A percentile compares a stretch with the other conserved stretches of the same genome.
phyloP scores from a whole-genome alignment of 2,113 vertebrate genomes.

The Rhinolophus sinicus region DNA sequence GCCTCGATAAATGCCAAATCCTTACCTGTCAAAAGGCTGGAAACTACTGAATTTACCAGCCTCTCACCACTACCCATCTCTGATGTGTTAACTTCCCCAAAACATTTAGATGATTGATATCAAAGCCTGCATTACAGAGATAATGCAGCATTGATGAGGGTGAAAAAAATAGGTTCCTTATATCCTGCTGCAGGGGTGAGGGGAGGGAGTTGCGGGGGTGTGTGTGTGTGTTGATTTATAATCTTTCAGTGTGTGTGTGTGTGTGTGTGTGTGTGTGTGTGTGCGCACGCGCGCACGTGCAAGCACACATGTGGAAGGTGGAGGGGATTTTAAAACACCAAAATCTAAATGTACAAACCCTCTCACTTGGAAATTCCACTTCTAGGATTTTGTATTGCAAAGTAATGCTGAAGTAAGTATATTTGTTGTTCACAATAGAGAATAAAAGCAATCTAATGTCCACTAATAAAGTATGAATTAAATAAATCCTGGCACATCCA shows the following conservation, averaged over 20 bases:
- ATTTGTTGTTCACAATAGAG: not conserved
- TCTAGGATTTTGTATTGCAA: not conserved
- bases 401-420: not conserved
- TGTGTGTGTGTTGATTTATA: not conserved
- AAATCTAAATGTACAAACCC: slow-evolving; percentile 7
- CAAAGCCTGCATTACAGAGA: not conserved
- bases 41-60: not conserved
- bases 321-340: not conserved
- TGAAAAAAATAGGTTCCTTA: not conserved
- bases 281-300: too few relatives aligned
- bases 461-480: not conserved
- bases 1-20: not conserved
- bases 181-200: not conserved
- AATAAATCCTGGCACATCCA: not conserved
- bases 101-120: not conserved
- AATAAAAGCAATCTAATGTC: not conserved
- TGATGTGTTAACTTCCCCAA: not conserved
- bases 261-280: too few relatives aligned
- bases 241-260: not conserved
- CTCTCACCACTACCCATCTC: not conserved
- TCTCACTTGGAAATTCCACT: slow-evolving; percentile 47
- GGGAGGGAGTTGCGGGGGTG: not conserved
- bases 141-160: not conserved
- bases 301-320: too few relatives aligned
- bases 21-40: not conserved